Evolutionary conservation across 2,888 invertebrate species (phyloP).

Genomic region (Cerastoderma edule): DNA sequence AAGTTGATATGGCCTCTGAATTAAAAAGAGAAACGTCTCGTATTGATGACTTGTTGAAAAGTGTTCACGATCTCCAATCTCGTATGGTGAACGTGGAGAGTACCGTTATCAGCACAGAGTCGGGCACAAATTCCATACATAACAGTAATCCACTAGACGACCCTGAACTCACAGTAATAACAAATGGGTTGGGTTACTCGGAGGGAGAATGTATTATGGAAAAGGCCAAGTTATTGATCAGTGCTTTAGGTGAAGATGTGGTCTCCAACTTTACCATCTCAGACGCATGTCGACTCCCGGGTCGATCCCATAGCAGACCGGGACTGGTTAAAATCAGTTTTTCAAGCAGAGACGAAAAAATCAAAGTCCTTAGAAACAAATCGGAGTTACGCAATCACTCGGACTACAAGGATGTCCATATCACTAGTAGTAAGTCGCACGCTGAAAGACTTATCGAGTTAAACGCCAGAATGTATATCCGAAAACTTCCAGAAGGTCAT

Average conservation of each 20-base stretch:
- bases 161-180: neutral
- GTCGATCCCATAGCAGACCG: neutral
- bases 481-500: neutral
- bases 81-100: neutral
- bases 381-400: neutral
- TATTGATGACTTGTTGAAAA: neutral
- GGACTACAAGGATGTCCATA: neutral
- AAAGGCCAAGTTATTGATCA: neutral
- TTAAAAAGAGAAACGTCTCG: neutral
- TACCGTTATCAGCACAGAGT: neutral
- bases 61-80: neutral
- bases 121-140: no score
- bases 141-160: neutral
- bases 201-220: neutral
- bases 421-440: slow-evolving; percentile 1
- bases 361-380: neutral
- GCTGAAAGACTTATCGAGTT: neutral
- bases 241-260: neutral
- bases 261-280: neutral
- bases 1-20: neutral
- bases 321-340: neutral
- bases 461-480: neutral
- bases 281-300: neutral
- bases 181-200: neutral
- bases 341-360: neutral